These are phyloP conservation scores for Tetraodon nigroviridis DNA, from an alignment of 2,113 vertebrate genomes.

Conservation along the genomic window DNA sequence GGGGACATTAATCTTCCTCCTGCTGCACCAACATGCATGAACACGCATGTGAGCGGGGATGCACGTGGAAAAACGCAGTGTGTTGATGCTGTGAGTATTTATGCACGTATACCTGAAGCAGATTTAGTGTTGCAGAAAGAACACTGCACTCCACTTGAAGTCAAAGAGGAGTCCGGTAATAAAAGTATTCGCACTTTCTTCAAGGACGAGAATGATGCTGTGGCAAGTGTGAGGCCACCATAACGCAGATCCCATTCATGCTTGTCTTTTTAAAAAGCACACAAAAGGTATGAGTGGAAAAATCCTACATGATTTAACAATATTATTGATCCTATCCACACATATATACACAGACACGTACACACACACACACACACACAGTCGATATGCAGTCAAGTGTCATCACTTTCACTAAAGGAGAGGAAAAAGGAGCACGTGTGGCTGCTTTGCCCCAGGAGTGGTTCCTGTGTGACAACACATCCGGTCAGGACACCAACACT, in stretches of 20 bases:
- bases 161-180: conserved; percentile 50
- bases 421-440: conserved; percentile 47
- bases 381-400: conserved; percentile 47
- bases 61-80: conserved; percentile 1
- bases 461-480: conserved; percentile 71
- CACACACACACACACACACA: conserved; percentile 16
- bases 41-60: background rate
- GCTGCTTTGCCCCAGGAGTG: conserved; percentile 60
- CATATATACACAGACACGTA: conserved; percentile 19
- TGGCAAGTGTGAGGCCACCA: conserved; percentile 7
- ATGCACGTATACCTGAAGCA: conserved; percentile 47
- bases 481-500: conserved; percentile 62
- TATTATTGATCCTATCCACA: conserved; percentile 28
- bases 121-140: conserved; percentile 62
- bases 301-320: conserved; percentile 28
- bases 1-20: conserved; percentile 50
- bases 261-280: conserved; percentile 36
- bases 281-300: conserved; percentile 5
- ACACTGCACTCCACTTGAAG: conserved; percentile 48
- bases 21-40: conserved; percentile 12
- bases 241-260: conserved; percentile 23
- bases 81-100: conserved; percentile 38
- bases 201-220: conserved; percentile 26
- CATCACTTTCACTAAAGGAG: conserved; percentile 62
- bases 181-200: conserved; percentile 46